phyloP scores from a whole-genome alignment of 2,113 vertebrate genomes.

The Rhizomys pruinosus region DNA sequence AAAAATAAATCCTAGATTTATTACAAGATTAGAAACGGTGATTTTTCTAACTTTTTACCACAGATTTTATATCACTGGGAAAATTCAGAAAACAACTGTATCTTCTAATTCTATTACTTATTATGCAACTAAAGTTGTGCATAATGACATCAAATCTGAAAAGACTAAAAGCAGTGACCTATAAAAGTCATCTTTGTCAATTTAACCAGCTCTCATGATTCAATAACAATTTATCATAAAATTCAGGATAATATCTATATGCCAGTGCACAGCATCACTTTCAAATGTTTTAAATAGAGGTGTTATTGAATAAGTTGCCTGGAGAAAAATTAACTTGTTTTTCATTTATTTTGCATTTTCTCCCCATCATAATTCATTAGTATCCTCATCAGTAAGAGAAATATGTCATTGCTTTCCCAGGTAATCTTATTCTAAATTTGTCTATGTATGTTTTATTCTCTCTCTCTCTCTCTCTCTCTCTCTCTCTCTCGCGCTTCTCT shows the following conservation, averaged over 20 bases:
- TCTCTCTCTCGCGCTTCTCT: too few species aligned
- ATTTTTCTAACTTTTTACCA: neutral
- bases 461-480: too few species aligned
- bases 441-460: neutral
- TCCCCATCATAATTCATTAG: neutral
- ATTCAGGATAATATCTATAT: neutral
- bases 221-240: neutral
- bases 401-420: neutral
- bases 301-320: neutral
- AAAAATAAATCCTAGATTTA: slow-evolving; percentile 50
- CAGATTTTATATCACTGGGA: neutral
- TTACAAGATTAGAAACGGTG: slow-evolving; percentile 4
- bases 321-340: neutral
- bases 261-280: neutral
- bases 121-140: neutral
- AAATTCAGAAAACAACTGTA: neutral
- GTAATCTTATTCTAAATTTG: neutral
- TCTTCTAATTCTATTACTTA: neutral
- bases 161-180: slow-evolving; percentile 9
- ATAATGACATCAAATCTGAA: slow-evolving; percentile 33
- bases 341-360: neutral
- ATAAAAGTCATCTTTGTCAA: neutral
- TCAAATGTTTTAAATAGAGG: too few species aligned
- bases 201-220: neutral
- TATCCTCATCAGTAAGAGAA: neutral